Evolutionary conservation across 1,140 invertebrate species (phyloP).

Genomic region (Drosophila melanogaster): Release_6_plus_ISO1_MT NC_004354.4:3818501-3819000

Average conservation of each 20-base stretch:
- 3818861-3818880: slow-evolving; percentile 23
- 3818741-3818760: slow-evolving; percentile 1
- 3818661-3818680: too few species aligned
- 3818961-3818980: slow-evolving; percentile 45
- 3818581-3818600: slow-evolving; percentile 49
- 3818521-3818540: slow-evolving; percentile 16
- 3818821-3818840: slow-evolving; percentile 20
- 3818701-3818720: slow-evolving; percentile 1
- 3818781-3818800: slow-evolving; percentile 12
- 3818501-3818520: not conserved
- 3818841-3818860: slow-evolving; percentile 52
- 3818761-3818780: not conserved
- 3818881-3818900: slow-evolving; percentile 33
- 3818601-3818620: not conserved
- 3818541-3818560: slow-evolving; percentile 40
- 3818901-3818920: slow-evolving; percentile 38
- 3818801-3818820: slow-evolving; percentile 3
- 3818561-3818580: slow-evolving; percentile 47
- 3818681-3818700: too few species aligned
- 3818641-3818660: slow-evolving; percentile 12
- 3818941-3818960: slow-evolving; percentile 54
- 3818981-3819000: slow-evolving; percentile 68
- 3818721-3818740: not conserved
- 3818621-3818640: not conserved
- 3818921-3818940: slow-evolving; percentile 56